Evolutionary conservation across 2,113 vertebrate species (phyloP).

Genomic region (Parotia lawesii): DNA sequence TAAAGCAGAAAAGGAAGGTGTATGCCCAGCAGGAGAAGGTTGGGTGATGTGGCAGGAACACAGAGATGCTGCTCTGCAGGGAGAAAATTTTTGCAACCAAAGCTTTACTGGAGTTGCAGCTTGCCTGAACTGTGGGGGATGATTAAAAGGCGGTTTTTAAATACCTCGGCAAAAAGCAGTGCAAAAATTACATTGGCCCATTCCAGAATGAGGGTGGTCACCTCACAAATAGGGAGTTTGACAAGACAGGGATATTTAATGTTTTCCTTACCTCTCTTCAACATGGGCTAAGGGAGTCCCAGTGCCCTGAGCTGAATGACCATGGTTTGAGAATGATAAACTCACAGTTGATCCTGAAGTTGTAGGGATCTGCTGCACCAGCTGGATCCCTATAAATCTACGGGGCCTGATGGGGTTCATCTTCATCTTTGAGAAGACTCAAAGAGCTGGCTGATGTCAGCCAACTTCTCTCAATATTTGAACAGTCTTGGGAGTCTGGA

Average conservation of each 20-base stretch:
- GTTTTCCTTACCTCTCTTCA: too few relatives aligned
- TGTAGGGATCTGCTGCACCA: not conserved
- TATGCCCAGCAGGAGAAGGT: not conserved
- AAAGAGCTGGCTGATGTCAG: not conserved
- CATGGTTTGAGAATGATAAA: too few relatives aligned
- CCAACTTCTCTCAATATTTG: not conserved
- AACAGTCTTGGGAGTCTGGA: not conserved
- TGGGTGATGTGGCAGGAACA: not conserved
- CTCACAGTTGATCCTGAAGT: not conserved
- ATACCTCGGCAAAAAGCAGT: too few relatives aligned
- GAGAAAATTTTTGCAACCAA: not conserved
- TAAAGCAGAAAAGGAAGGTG: not conserved
- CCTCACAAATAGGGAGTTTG: too few relatives aligned
- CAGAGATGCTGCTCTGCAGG: not conserved
- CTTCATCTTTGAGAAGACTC: too few relatives aligned
- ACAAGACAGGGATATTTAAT: too few relatives aligned
- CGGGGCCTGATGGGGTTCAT: not conserved
- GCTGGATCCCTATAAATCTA: too few relatives aligned
- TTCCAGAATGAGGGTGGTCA: too few relatives aligned
- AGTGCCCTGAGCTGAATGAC: too few relatives aligned
- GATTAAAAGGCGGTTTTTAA: not conserved
- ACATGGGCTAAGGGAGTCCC: too few relatives aligned
- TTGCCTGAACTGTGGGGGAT: not conserved
- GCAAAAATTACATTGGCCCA: too few relatives aligned
- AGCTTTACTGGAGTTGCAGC: not conserved